Evolutionary conservation across 2,888 invertebrate genomes (phyloP).

Genomic region (Plagodis pulveraria): DNA sequence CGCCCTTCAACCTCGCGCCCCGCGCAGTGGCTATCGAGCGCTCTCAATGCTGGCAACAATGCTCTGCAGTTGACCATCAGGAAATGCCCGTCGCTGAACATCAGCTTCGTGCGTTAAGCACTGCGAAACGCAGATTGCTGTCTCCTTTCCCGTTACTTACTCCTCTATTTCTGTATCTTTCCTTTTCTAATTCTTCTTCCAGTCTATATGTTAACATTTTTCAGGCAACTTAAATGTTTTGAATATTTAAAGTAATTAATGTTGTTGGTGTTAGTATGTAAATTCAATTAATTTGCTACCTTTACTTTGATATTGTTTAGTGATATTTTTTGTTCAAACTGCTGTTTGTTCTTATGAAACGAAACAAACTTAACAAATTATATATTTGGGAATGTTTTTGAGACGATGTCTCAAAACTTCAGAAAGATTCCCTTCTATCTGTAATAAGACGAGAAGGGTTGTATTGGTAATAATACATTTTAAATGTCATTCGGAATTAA

Average conservation of each 20-base stretch:
- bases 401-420: too few species aligned
- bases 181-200: neutral
- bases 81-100: slow-evolving; percentile 91
- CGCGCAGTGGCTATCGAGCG: slow-evolving; percentile 81
- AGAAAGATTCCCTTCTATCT: too few species aligned
- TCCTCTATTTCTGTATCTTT: too few species aligned
- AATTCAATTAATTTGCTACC: slow-evolving; percentile 4
- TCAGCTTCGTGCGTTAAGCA: slow-evolving; percentile 86
- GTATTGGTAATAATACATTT: too few species aligned
- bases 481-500: too few species aligned
- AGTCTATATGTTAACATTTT: neutral
- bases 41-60: slow-evolving; percentile 82
- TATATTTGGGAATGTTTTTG: too few species aligned
- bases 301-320: neutral
- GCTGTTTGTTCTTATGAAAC: neutral
- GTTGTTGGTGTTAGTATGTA: slow-evolving; percentile 31
- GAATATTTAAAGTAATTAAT: slow-evolving; percentile 25
- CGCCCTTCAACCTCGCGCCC: slow-evolving; percentile 82
- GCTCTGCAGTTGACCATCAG: slow-evolving; percentile 85
- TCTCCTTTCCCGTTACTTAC: neutral
- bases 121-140: neutral
- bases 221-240: neutral
- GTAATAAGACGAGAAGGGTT: too few species aligned
- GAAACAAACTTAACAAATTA: too few species aligned
- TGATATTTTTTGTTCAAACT: neutral